Evolutionary conservation across 2,113 vertebrate genomes (phyloP).

Genomic region (Chiloscyllium plagiosum): DNA sequence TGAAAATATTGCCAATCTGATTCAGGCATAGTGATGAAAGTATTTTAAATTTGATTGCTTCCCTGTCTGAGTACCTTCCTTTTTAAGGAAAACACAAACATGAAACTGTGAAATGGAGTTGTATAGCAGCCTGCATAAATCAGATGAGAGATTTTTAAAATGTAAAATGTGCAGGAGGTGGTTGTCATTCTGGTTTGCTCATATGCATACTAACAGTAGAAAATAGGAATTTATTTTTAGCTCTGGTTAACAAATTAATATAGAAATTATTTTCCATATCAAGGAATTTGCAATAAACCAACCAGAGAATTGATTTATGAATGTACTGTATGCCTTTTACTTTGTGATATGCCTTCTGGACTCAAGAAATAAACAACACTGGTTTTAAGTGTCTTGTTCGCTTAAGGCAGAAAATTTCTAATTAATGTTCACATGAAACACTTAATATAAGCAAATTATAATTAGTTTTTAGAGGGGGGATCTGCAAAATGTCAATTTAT

Average conservation of each 20-base stretch:
- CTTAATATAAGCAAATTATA: not conserved
- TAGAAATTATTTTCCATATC: slow-evolving; percentile 14
- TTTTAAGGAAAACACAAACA: not conserved
- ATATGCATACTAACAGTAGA: not conserved
- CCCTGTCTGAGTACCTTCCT: not conserved
- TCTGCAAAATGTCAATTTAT: not conserved
- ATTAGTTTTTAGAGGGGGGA: not conserved
- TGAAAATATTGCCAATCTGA: not conserved
- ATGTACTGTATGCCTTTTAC: slow-evolving; percentile 1
- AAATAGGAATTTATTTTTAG: slow-evolving; percentile 4
- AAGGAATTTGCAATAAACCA: slow-evolving; percentile 17
- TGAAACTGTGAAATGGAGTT: not conserved
- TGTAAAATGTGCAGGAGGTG: not conserved
- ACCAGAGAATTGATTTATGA: slow-evolving; percentile 11
- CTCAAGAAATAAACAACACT: not conserved
- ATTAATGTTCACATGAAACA: not conserved
- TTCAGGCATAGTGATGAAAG: not conserved
- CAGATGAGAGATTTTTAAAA: slow-evolving; percentile 20
- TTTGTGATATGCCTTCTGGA: not conserved
- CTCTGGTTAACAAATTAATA: slow-evolving; percentile 1
- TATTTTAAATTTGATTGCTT: not conserved
- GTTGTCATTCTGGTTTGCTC: not conserved
- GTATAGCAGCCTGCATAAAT: not conserved
- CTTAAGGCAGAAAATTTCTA: not conserved
- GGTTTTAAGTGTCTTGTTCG: not conserved